Evolutionary conservation across 2,888 invertebrate genomes (phyloP).

Genomic region (Diachrysia chrysitis): DNA sequence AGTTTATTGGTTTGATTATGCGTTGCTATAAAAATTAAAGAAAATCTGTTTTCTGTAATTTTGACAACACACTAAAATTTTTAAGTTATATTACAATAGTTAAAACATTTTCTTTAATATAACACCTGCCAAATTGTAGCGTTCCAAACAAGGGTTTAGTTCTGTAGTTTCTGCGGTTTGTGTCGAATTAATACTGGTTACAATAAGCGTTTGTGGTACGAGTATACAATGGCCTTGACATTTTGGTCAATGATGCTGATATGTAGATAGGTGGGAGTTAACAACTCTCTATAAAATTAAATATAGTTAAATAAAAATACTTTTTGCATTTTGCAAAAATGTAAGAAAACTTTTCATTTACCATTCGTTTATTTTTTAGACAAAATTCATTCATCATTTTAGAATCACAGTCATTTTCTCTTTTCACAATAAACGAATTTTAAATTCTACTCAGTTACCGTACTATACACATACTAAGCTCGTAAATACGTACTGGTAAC

Average conservation of each 20-base stretch:
- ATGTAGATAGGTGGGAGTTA: neutral
- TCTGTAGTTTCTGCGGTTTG: neutral
- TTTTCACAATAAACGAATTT: conserved; percentile 18
- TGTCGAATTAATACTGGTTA: conserved; percentile 4
- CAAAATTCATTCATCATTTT: conserved; percentile 10
- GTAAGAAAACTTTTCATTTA: too few species aligned
- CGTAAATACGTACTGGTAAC: conserved; percentile 45
- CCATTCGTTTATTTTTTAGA: neutral
- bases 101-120: conserved; percentile 21
- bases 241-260: neutral
- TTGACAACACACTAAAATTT: conserved; percentile 16
- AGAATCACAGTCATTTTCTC: conserved; percentile 41
- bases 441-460: conserved; percentile 25
- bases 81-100: conserved; percentile 46
- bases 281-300: neutral
- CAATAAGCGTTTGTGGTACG: neutral
- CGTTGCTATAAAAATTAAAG: too few species aligned
- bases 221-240: neutral
- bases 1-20: neutral
- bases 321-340: neutral
- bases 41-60: neutral
- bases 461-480: conserved; percentile 48
- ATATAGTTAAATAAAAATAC: neutral
- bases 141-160: conserved; percentile 23
- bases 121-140: conserved; percentile 58